Evolutionary conservation across 2,888 invertebrate genomes (phyloP).

Genomic region (Scotopteryx bipunctaria): DNA sequence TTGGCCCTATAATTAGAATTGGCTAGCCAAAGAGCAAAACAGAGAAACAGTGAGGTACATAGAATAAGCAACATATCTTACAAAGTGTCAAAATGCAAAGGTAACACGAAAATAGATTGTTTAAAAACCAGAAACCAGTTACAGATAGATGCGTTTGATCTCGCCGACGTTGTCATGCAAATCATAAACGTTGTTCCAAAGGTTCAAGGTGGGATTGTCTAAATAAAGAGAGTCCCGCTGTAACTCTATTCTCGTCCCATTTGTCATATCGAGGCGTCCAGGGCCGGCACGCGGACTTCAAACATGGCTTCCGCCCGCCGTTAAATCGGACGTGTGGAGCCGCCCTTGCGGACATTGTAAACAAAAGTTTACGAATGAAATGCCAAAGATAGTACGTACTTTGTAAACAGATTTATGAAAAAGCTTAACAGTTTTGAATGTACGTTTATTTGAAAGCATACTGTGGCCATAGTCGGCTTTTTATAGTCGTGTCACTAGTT

Average conservation of each 20-base stretch:
- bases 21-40: conserved; percentile 9
- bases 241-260: conserved; percentile 38
- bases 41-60: no score
- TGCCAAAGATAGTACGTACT: conserved; percentile 13
- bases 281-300: conserved; percentile 26
- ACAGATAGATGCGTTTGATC: neutral
- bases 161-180: conserved; percentile 2
- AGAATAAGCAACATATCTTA: no score
- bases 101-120: no score
- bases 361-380: conserved; percentile 20
- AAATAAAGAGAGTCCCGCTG: conserved; percentile 25
- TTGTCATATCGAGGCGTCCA: conserved; percentile 37
- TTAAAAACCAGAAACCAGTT: no score
- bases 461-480: no score
- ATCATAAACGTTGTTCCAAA: neutral
- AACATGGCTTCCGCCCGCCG: conserved; percentile 29
- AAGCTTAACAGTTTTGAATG: no score
- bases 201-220: conserved; percentile 20
- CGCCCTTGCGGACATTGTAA: conserved; percentile 30
- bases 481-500: no score
- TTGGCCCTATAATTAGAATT: conserved; percentile 13
- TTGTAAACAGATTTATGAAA: conserved; percentile 18
- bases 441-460: no score
- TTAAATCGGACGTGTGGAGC: conserved; percentile 24
- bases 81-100: no score